These are phyloP conservation scores for Deroptyus accipitrinus DNA, from an alignment of 2,113 vertebrate genomes.

Conservation along the genomic window DNA sequence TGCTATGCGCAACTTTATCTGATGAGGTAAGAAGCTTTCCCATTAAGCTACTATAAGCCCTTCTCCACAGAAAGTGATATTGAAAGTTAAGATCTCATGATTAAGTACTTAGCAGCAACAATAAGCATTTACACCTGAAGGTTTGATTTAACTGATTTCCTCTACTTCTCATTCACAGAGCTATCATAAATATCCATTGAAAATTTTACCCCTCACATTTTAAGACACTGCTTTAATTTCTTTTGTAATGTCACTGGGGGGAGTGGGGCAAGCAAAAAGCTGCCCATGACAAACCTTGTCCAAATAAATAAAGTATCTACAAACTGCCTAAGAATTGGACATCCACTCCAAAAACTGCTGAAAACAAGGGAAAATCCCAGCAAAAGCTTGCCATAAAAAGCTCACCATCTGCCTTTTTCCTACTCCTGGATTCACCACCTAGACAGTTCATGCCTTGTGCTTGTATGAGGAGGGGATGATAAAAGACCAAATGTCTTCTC, in stretches of 20 bases:
- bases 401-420: background rate
- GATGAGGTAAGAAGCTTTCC: background rate
- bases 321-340: background rate
- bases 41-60: background rate
- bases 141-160: background rate
- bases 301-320: background rate
- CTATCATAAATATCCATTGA: background rate
- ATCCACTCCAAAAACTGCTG: background rate
- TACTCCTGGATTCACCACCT: background rate
- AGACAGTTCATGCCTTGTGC: fast-evolving
- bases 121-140: background rate
- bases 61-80: background rate
- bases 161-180: background rate
- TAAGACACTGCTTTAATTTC: background rate
- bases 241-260: background rate
- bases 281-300: background rate
- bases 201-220: background rate
- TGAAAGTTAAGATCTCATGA: background rate
- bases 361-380: background rate
- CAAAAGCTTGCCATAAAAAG: background rate
- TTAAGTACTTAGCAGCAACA: background rate
- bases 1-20: fast-evolving
- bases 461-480: fast-evolving
- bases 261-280: background rate
- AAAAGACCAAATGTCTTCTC: background rate